A percentile compares a stretch with the other conserved stretches of the same genome.
Evolutionary conservation across 2,888 invertebrate genomes (phyloP).

Genomic region (Mystacides longicornis): DNA sequence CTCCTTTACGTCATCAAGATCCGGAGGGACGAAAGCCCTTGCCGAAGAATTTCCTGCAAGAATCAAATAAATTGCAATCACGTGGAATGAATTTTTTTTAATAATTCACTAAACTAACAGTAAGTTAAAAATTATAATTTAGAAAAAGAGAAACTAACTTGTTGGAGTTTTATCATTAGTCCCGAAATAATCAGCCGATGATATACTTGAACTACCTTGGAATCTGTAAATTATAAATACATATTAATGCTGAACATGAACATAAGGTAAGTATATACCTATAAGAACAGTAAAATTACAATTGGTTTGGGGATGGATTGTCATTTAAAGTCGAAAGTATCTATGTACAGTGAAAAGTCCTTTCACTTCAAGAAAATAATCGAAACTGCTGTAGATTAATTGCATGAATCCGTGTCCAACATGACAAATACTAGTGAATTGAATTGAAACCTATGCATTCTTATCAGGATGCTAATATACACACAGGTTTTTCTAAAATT

Average conservation of each 20-base stretch:
- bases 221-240: slow-evolving; percentile 51
- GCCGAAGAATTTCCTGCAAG: slow-evolving; percentile 16
- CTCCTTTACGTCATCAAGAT: slow-evolving; percentile 95
- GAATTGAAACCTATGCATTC: too few relatives aligned
- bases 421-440: too few relatives aligned
- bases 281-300: too few relatives aligned
- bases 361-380: background rate
- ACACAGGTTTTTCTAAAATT: too few relatives aligned
- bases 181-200: slow-evolving; percentile 93
- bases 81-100: too few relatives aligned
- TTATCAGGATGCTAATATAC: too few relatives aligned
- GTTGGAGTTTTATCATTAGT: slow-evolving; percentile 37
- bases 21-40: slow-evolving; percentile 54
- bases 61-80: background rate
- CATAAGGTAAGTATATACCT: too few relatives aligned
- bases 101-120: too few relatives aligned
- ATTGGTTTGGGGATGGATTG: background rate
- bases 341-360: background rate
- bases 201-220: slow-evolving; percentile 91
- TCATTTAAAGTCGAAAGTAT: background rate
- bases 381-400: background rate
- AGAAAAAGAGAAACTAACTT: too few relatives aligned
- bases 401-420: too few relatives aligned
- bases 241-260: background rate
- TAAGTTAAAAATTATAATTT: too few relatives aligned